Percentiles rank a stretch among this genome's conserved stretches.
Conservation (phyloP, 1,140 invertebrate genomes). For the Hyposmocoma kahamanoa region DNA sequence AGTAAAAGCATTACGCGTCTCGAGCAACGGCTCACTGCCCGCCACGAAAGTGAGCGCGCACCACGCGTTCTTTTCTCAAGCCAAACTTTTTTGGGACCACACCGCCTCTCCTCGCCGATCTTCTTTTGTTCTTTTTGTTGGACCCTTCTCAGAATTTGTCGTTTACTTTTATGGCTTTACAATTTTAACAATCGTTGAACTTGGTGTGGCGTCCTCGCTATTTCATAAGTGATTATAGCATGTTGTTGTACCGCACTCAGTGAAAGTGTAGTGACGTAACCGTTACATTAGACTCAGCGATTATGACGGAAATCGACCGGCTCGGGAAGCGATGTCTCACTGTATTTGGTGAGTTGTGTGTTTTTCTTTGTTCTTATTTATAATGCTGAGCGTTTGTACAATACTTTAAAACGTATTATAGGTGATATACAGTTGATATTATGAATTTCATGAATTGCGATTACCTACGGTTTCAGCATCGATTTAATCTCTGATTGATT, state of each 20-base stretch:
- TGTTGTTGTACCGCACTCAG: slow-evolving; percentile 44
- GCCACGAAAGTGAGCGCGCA: slow-evolving; percentile 50
- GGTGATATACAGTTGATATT: too few relatives aligned
- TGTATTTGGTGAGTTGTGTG: slow-evolving; percentile 42
- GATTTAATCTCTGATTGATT: too few relatives aligned
- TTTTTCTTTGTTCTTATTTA: slow-evolving; percentile 16
- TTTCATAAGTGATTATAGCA: slow-evolving; percentile 60
- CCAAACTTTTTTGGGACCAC: too few relatives aligned
- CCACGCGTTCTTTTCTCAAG: slow-evolving; percentile 44
- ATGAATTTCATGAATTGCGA: too few relatives aligned
- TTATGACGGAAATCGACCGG: slow-evolving; percentile 51
- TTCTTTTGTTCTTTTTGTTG: too few relatives aligned
- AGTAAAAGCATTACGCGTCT: slow-evolving; percentile 55
- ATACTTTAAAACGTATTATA: too few relatives aligned
- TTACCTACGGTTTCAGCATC: too few relatives aligned
- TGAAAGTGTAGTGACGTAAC: slow-evolving; percentile 66
- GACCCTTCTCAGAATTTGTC: slow-evolving; percentile 5
- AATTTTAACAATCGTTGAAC: not conserved
- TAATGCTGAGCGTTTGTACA: too few relatives aligned
- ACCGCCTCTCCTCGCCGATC: too few relatives aligned
- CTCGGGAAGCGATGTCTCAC: slow-evolving; percentile 48
- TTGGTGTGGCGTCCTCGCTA: slow-evolving; percentile 8
- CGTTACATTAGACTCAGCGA: slow-evolving; percentile 50
- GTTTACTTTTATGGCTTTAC: not conserved
- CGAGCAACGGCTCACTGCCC: slow-evolving; percentile 43